Base-by-base conservation (phyloP, 2,888 invertebrate species). In the Phengaris arion region DNA sequence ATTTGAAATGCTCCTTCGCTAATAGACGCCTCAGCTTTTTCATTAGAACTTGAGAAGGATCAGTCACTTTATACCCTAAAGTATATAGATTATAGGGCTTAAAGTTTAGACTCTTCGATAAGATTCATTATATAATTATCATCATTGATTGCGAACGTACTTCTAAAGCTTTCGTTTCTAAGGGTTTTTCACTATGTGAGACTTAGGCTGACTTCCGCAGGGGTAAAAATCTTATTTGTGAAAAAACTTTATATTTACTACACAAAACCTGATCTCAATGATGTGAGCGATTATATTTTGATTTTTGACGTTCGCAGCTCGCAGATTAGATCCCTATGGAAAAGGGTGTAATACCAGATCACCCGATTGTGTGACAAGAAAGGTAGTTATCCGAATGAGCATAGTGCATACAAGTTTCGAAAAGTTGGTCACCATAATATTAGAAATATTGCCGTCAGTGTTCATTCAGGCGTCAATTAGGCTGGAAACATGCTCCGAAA, bases 1-100 rank as follows among this genome's bases (percentile, higher is more conserved):
- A 84, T 76, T 85, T 83, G 85, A 54, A 68, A 55, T 54, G 74
- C 64, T 74, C 64, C 74, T 64, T 64, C 64, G 35, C 64, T 64
- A 35, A 64, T 64, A 64, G 64, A 64, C 64, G 35, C 64, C 64
- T 64, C 64, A 64, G 64, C 64, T 64, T 64, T 64, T 64, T 64
- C 35, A 35, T 45, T 52, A 52, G 52, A 35, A 64, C 64, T 64
- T 35, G 35, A 35, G 35, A 64, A 35, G 64, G 45, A 35, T 64
- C 64, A 45, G 64, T 52, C 52, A 10, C 52, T 52, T 52, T 52
- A 52, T 52, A 52, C 10, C 52, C 35, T 55, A 55, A 55, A n/a
- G 55, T 59, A 64, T 64, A 64, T 64, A 22, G 22, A 22, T 22
- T 22, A 64, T 35, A 45, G 64, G 64, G 35, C 13, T 64, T 12